Evolutionary conservation across 2,113 vertebrate species (phyloP).

Genomic region (Nycticorax nycticorax): DNA sequence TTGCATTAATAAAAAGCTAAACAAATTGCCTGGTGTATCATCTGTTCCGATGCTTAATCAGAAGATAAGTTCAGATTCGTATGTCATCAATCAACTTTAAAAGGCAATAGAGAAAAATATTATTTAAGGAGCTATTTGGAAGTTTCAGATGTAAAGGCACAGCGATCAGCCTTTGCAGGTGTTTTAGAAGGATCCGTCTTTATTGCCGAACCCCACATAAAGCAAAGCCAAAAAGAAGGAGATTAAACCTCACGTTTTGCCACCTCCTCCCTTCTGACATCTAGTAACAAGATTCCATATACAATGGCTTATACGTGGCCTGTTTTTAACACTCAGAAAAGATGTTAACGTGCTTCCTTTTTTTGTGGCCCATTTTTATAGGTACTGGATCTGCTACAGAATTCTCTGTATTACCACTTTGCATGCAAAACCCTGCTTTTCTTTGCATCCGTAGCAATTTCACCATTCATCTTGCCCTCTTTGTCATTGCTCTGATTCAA

Average conservation of each 20-base stretch:
- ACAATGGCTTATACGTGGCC: background rate
- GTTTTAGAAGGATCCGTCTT: background rate
- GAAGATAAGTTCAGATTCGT: background rate
- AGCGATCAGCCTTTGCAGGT: background rate
- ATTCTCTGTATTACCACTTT: background rate
- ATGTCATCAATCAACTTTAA: background rate
- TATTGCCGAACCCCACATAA: background rate
- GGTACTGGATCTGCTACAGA: background rate
- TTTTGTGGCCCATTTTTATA: background rate
- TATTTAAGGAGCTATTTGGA: background rate
- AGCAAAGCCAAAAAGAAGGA: background rate
- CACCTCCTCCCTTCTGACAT: background rate
- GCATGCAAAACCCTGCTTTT: background rate
- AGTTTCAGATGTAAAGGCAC: background rate
- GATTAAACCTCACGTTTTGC: background rate
- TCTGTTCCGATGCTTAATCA: background rate
- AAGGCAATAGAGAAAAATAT: background rate
- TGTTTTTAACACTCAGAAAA: background rate
- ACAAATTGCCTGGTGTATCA: background rate
- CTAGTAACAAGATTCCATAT: background rate
- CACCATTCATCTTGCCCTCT: background rate
- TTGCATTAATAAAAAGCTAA: background rate
- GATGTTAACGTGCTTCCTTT: background rate
- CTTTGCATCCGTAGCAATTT: background rate
- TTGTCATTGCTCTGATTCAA: background rate